Base-by-base conservation (phyloP, 2,113 vertebrate genomes). In the Antidorcas marsupialis region DNA sequence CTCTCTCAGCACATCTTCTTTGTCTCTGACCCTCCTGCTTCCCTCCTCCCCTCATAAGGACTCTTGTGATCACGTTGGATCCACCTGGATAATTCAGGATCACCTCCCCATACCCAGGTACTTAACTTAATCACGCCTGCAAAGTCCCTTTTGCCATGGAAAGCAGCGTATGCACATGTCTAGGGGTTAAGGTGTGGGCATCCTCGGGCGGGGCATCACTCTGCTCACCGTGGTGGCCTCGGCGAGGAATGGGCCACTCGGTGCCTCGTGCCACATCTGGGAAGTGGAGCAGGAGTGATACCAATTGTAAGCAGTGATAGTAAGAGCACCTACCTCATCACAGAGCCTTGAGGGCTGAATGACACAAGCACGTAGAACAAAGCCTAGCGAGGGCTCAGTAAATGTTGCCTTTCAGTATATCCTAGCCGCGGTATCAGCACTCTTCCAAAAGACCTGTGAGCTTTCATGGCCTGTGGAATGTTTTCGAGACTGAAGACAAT, bases 381-480 rank as follows among this genome's bases (percentile, higher is more conserved):
- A 7, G 6, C 27, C 55, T 25, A 12, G 16, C 1, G 60, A 15
- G 52, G 2, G 2, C 19, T 64, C 45, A 2, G 0, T 33, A 43
- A 7, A 14, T 8, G 27, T 8, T 3, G 47, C 16, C 59, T 13
- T 30, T 53, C 19, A 67, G 52, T 2, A 36, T 14, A 11, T 39
- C 27, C 81, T n/a, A 25, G 55, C 17, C 21, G 47, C 10, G 7
- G 15, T 19, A 23, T 47, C 19, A 55, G 76, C 15, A 1, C 10
- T 1, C 2, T 5, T 30, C 59, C 57, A n/a, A 43, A 64, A 23
- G 47, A 17, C 57, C 33, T 64, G 21, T 23, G 76, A 52, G 45
- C 76, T 64, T 9, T 7, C 7, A 7, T 2, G n/a, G 43, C 23
- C 25, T 82, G 17, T 10, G 33, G 50, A 50, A 91, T 81, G 14